Base-by-base conservation (phyloP, 2,797 vertebrate species). In the Sebastes hubbsi region DNA sequence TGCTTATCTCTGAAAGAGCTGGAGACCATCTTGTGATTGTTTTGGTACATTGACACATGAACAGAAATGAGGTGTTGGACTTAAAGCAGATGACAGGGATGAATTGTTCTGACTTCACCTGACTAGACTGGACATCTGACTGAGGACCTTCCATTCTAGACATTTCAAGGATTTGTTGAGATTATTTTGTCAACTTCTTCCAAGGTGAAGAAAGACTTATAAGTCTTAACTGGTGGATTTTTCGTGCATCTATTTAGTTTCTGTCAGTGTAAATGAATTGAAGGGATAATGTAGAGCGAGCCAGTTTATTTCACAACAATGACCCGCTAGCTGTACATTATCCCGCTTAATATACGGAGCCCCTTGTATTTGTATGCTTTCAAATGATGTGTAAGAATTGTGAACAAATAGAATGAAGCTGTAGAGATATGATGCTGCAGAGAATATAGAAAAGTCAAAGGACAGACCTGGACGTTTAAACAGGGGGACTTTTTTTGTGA, bases 11-110 rank as follows among this genome's bases (percentile, higher is more conserved):
- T 89, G 58, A 95, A 91, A 86, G 95, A 95, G 81, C 69, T 94
- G 60, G 96, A 96, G 87, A 96, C 95, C 0, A 89, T 91, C 60
- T 86, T 96, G 70, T 96, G 90, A 89, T 55, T 46, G 29, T 29
- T 6, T 69, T 24, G n/a, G 59, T 4, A n/a, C 9, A n/a, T 27
- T 30, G 16, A 13, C 7, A 25, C 12, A 75, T 52, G 61, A 52
- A 34, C 8, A 10, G 12, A 8, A 10, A 3, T 25, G 4, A 68
- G 18, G 30, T 20, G 8, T 12, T 32, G 8, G 20, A 36, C 61
- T 54, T 4, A 14, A 54, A 46, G 30, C 54, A 70, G 38, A 49
- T 34, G 30, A 65, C 42, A 20, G 36, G 42, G 30, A 55, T 27
- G 16, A 13, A 49, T 58, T 20, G 13, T 55, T 56, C 46, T 32